phyloP scores from a whole-genome alignment of 2,113 vertebrate species.

The Mystacornis crossleyi region DNA sequence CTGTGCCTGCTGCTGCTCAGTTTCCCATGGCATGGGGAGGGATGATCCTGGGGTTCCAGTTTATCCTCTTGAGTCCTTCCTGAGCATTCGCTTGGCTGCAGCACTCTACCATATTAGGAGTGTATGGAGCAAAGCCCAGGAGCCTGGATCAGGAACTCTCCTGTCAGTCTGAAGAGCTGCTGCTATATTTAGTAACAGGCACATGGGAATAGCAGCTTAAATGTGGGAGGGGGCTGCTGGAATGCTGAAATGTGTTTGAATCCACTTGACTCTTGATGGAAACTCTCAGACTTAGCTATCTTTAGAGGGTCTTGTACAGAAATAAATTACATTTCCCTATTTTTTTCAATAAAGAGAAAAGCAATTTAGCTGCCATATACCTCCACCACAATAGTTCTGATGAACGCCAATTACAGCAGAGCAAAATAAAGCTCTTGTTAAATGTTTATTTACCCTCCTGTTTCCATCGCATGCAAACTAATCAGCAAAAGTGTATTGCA shows the following conservation, averaged over 20 bases:
- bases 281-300: background rate
- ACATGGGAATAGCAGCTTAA: slow-evolving; percentile 65
- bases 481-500: slow-evolving; percentile 1
- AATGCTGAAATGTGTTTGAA: slow-evolving; percentile 21
- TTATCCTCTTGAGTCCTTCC: background rate
- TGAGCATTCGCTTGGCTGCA: background rate
- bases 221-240: slow-evolving; percentile 58
- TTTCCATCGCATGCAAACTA: background rate
- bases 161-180: slow-evolving; percentile 50
- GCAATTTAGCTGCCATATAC: background rate
- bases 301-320: background rate
- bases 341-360: background rate
- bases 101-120: slow-evolving; percentile 75
- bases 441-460: slow-evolving; percentile 35
- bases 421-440: background rate
- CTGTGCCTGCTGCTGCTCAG: background rate
- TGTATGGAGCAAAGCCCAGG: slow-evolving; percentile 46
- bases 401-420: background rate
- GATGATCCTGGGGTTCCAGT: background rate
- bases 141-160: slow-evolving; percentile 43
- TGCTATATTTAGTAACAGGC: slow-evolving; percentile 74
- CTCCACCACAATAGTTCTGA: background rate
- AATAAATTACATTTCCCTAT: background rate
- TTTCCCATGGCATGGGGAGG: slow-evolving; percentile 12
- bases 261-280: background rate